Evolutionary conservation across 2,113 vertebrate species (phyloP), one percentile per base, ranked within the genome.

Genomic region (Takifugu bimaculatus): DNA sequence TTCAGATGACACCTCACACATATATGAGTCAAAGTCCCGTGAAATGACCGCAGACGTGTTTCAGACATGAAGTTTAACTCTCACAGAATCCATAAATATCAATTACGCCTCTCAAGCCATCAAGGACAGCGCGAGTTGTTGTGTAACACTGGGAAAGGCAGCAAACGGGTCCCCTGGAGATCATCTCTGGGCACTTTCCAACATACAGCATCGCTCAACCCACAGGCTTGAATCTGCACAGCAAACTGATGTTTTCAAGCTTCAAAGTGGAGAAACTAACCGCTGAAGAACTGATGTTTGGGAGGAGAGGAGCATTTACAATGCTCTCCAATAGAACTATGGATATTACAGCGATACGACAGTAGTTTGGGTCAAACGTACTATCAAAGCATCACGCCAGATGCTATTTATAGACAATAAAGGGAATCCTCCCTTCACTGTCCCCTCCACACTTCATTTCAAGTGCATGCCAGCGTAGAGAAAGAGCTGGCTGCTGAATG

Each of bases 91-190:
- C 39, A 58, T 42, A 39, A 28, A 54, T 54, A 54, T 57, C 14
- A 72, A 47, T 57, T 48, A 48, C 28, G 10, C 15, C 57, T 45
- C 28, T 35, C 20, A 50, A 66, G 62, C 39, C 25, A 52, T 42
- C 47, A 49, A 39, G 35, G 35, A 39, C 35, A 39, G 6, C 20
- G 20, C 20, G 35, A 39, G 35, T 39, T 39, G 35, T 10, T 39
- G 35, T 39, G 35, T 39, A 39, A 39, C 35, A 39, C 7, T 39
- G 35, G 35, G 35, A 39, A 39, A 39, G 35, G 11, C 35, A 3
- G 35, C 4, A 10, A 39, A 39, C 11, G 35, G 7, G 35, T 39
- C 35, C 20, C 35, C 35, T 39, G 35, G 29, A 39, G 35, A 39
- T 39, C 9, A 11, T 39, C 9, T 39, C 35, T 39, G 35, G 1